Base-by-base conservation (phyloP, 2,797 vertebrate species). In the Dryobates pubescens region DNA sequence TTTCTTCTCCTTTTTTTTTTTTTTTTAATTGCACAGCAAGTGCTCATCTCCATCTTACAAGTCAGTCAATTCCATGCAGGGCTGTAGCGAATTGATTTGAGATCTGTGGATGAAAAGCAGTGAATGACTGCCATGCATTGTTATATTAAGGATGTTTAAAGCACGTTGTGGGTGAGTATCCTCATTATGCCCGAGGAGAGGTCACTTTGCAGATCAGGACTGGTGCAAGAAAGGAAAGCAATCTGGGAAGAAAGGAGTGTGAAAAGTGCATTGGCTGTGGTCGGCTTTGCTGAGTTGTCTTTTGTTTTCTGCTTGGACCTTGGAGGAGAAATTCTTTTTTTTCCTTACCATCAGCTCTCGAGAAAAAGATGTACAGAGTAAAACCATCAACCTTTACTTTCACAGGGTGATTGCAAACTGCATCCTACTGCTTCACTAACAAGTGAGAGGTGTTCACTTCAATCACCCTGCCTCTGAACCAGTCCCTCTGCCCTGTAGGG, bases 1-100 rank as follows among this genome's bases (percentile, higher is more conserved):
- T 94, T 82, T 93, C 4, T 61, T 78, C 6, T 7, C 49, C 75
- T 82, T 86, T 27, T 49, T 49, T 76, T 84, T 86, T 43, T 43
- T 43, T 43, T 43, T 43, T 76, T 90, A 93, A 93, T 95, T 94
- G 87, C 92, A 34, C 93, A 95, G 92, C 92, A 71, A 93, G 92
- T 47, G 32, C 41, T 93, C n/a, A 19, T 92, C 82, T 93, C 56
- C 23, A 19, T 79, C 77, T 94, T 84, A 82, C 41, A 73, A 86
- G 80, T 86, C 16, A 91, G 84, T 91, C 89, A 92, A 74, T 95
- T 86, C 82, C 92, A 45, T 75, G 74, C 68, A 92, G 92, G 58
- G 87, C 90, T 88, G 87, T 86, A 92, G 87, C 87, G 0, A 96
- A 96, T 96, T 86, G 85, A 94, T 95, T 96, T 94, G 90, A 90